A percentile compares a stretch with the other conserved stretches of the same genome.
Evolutionary conservation across 2,888 invertebrate species (phyloP).

Genomic region (Mesochorus sp.): DNA sequence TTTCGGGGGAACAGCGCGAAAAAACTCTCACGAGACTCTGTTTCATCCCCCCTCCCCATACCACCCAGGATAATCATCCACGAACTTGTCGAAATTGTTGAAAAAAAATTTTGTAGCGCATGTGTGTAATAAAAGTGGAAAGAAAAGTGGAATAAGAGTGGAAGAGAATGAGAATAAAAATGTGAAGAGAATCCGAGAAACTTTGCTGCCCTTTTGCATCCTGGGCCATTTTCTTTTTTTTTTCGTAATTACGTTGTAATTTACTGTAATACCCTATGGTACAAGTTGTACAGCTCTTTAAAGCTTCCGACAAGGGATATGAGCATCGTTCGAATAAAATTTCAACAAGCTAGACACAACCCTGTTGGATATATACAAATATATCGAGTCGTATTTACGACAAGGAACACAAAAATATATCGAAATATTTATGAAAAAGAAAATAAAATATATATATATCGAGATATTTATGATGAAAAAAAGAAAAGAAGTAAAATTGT

Average conservation of each 20-base stretch:
- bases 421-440: no score
- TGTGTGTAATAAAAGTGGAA: neutral
- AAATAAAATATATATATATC: neutral
- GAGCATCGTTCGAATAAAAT: slow-evolving; percentile 4
- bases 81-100: slow-evolving; percentile 1
- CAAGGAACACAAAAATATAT: no score
- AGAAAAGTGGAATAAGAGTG: neutral
- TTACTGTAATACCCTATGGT: slow-evolving; percentile 26
- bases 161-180: slow-evolving; percentile 16
- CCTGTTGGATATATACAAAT: no score
- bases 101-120: neutral
- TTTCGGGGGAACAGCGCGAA: no score
- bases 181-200: neutral
- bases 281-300: slow-evolving; percentile 50
- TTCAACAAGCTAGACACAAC: no score
- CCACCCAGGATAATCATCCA: neutral
- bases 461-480: neutral
- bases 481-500: neutral
- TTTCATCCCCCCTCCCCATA: no score
- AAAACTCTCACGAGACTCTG: no score
- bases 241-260: neutral
- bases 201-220: slow-evolving; percentile 1
- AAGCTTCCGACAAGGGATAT: slow-evolving; percentile 44
- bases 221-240: neutral
- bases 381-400: no score